Evolutionary conservation across 1,140 invertebrate species (phyloP), one percentile per base, ranked within the genome.

Genomic region (Neodiprion pinetum): DNA sequence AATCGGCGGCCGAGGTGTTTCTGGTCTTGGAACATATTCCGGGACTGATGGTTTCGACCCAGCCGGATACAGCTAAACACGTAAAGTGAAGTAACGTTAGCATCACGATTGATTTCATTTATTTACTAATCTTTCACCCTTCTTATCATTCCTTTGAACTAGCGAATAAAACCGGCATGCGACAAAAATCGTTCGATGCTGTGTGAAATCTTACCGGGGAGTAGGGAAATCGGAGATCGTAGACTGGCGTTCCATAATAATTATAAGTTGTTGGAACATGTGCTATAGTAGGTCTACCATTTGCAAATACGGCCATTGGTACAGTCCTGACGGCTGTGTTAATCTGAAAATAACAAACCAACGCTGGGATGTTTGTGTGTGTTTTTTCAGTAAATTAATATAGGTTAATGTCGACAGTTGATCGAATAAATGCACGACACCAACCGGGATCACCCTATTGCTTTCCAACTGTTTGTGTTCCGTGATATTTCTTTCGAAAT

Each of bases 141-240:
- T 28, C 49, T 1, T 48, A 67, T 12, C 17, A 2, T 7, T 9
- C 1, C n/a, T 10, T 49, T 47, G 47, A 14, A 61, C 66, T 70
- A n/a, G 73, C 67, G 66, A 70, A 65, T 12, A 74, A 70, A 9
- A 48, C 12, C 7, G 14, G 23, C 21, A 65, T 61, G 53, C 12
- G 23, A 40, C 65, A 71, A 17, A 9, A 50, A 0, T 71, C 40
- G 74, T 53, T 12, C 61, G 70, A 1, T 28, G 10, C 70, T 67
- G 70, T 28, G n/a, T 0, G 1, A 68, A 70, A 68, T 68, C 49
- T 75, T 77, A 84, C 83, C 78, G 80, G 80, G n/a, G 47, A 74
- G 21, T 78, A 72, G 11, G 82, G 81, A 40, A 80, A 73, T 67
- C 77, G 68, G 23, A 79, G 75, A 53, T 83, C 78, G 40, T 81